A percentile compares a stretch with the other conserved stretches of the same genome.
These are phyloP conservation scores for Conus canariensis DNA, from an alignment of 2,888 invertebrate genomes.

Conservation along the genomic window DNA sequence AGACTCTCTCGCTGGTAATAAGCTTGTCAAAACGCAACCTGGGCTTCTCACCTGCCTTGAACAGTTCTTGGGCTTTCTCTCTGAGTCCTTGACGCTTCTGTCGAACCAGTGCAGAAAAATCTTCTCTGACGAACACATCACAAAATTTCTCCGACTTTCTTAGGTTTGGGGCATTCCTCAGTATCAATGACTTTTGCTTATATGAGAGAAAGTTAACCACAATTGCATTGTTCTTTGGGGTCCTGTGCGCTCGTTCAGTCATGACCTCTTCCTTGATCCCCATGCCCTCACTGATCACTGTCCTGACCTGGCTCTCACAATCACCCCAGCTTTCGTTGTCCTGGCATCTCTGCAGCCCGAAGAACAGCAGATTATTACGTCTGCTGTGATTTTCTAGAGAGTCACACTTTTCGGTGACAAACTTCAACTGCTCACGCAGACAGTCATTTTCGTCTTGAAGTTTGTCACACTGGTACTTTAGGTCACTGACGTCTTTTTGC, in stretches of 20 bases:
- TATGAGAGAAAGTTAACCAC: background rate
- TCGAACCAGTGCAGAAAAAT: background rate
- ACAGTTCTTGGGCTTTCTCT: background rate
- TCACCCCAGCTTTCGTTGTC: background rate
- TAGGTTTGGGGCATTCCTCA: background rate
- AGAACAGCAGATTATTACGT: too few species aligned
- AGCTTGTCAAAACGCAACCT: background rate
- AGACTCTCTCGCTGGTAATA: background rate
- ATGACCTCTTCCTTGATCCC: background rate
- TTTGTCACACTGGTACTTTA: too few species aligned
- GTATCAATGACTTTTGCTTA: background rate
- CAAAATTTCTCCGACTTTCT: background rate
- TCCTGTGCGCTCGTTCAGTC: background rate
- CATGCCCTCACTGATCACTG: too few species aligned
- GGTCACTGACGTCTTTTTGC: too few species aligned
- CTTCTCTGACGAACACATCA: background rate
- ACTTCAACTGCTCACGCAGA: too few species aligned
- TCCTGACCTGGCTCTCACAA: background rate
- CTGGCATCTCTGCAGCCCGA: too few species aligned
- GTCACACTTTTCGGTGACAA: too few species aligned
- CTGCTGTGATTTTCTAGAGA: too few species aligned
- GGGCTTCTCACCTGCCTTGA: background rate
- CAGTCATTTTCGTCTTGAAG: too few species aligned
- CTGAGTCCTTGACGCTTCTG: background rate
- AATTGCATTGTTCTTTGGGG: background rate